phyloP scores from a whole-genome alignment of 2,797 vertebrate genomes.

The Acrossocheilus fasciatus region DNA sequence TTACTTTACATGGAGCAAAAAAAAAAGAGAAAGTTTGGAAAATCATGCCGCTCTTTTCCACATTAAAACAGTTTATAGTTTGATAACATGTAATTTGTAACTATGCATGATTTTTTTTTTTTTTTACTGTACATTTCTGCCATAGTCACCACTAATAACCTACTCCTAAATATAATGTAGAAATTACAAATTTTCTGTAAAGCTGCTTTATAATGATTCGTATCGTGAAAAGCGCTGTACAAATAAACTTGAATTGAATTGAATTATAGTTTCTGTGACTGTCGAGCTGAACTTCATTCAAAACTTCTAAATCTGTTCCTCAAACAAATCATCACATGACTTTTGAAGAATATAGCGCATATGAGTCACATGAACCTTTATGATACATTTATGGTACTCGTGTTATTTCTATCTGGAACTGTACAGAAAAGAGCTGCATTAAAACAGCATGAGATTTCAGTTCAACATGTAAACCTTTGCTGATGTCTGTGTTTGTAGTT shows the following conservation, averaged over 20 bases:
- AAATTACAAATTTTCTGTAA: no score
- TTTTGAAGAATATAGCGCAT: neutral
- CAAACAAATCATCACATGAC: neutral
- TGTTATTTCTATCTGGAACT: neutral
- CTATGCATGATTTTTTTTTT: no score
- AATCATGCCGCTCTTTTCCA: no score
- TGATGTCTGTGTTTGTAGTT: constrained; percentile 75
- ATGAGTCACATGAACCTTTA: neutral
- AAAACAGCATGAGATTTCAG: neutral
- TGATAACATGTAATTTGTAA: no score
- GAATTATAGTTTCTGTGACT: neutral
- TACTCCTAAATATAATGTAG: no score
- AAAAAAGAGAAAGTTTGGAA: neutral
- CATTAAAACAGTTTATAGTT: neutral
- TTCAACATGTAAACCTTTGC: neutral
- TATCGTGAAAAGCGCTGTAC: no score
- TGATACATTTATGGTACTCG: neutral
- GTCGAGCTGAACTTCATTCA: neutral
- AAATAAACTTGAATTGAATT: neutral
- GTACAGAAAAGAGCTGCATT: neutral
- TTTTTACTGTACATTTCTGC: no score
- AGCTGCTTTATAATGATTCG: no score
- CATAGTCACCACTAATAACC: no score
- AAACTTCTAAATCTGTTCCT: neutral
- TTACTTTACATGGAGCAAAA: neutral